Evolutionary conservation across 2,113 vertebrate species (phyloP).

Genomic region (Triplophysa rosa): DNA sequence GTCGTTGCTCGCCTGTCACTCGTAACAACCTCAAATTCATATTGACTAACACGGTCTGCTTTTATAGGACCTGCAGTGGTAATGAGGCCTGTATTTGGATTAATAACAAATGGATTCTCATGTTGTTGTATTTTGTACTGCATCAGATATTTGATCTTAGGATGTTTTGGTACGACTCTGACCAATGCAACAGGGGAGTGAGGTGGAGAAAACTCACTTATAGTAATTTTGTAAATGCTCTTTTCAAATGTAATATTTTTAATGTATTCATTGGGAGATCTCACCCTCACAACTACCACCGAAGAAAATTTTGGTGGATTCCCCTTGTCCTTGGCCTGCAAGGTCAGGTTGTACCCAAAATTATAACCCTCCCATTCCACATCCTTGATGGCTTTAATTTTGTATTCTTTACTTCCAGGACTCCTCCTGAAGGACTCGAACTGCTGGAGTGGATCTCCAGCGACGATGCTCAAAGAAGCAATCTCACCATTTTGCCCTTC

Average conservation of each 20-base stretch:
- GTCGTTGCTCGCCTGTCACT: slow-evolving; percentile 74
- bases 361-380: slow-evolving; percentile 78
- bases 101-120: slow-evolving; percentile 72
- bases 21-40: slow-evolving; percentile 80
- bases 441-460: slow-evolving; percentile 77
- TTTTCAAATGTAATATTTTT: slow-evolving; percentile 77
- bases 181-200: slow-evolving; percentile 79
- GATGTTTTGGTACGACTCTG: slow-evolving; percentile 69
- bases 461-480: slow-evolving; percentile 79
- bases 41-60: slow-evolving; percentile 71
- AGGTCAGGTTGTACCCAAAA: slow-evolving; percentile 81
- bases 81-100: slow-evolving; percentile 80
- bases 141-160: slow-evolving; percentile 75
- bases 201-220: slow-evolving; percentile 81
- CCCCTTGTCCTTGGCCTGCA: slow-evolving; percentile 86
- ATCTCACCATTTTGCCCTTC: slow-evolving; percentile 79
- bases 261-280: slow-evolving; percentile 69
- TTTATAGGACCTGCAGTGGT: slow-evolving; percentile 74
- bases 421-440: slow-evolving; percentile 75
- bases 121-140: slow-evolving; percentile 68
- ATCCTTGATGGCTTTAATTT: slow-evolving; percentile 70
- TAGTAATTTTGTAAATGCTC: slow-evolving; percentile 77
- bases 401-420: slow-evolving; percentile 80
- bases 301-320: slow-evolving; percentile 78
- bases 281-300: slow-evolving; percentile 75